Evolutionary conservation across 2,888 invertebrate genomes (phyloP).

Genomic region (Eueremaeus valkanovi): DNA sequence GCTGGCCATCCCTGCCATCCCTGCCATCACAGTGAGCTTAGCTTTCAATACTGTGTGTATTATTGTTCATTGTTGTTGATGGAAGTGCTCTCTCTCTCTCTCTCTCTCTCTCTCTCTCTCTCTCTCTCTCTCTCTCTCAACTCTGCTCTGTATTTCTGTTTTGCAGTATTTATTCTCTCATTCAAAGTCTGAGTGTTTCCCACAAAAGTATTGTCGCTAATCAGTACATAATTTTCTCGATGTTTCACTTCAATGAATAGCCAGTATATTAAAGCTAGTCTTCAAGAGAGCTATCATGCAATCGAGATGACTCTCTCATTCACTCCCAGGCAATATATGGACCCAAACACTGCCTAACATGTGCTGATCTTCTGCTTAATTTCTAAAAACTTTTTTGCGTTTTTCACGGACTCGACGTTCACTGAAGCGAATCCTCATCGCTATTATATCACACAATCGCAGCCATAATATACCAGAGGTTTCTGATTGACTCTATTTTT

Average conservation of each 20-base stretch:
- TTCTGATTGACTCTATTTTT: constrained; percentile 12
- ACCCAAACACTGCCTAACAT: not conserved
- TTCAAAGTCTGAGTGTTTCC: not conserved
- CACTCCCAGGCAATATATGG: not conserved
- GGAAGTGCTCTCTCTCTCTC: too few species aligned
- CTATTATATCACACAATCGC: constrained; percentile 26
- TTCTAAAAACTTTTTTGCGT: not conserved
- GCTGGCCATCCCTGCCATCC: too few species aligned
- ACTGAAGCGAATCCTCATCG: constrained; percentile 27
- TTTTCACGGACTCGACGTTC: constrained; percentile 24
- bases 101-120: too few species aligned
- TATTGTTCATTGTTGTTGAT: too few species aligned
- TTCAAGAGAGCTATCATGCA: not conserved
- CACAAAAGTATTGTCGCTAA: constrained; percentile 34
- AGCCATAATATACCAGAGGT: constrained; percentile 3
- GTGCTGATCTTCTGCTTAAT: not conserved
- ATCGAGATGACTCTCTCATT: too few species aligned
- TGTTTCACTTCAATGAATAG: constrained; percentile 30
- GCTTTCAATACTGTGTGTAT: too few species aligned
- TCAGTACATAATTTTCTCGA: constrained; percentile 34
- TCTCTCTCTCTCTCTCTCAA: too few species aligned
- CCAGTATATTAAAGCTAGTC: constrained; percentile 21
- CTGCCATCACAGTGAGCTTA: too few species aligned
- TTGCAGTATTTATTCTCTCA: not conserved
- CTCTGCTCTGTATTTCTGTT: too few species aligned